These are phyloP conservation scores for Enteromius fasciolatus DNA, from an alignment of 2,797 vertebrate species.

Conservation along the genomic window DNA sequence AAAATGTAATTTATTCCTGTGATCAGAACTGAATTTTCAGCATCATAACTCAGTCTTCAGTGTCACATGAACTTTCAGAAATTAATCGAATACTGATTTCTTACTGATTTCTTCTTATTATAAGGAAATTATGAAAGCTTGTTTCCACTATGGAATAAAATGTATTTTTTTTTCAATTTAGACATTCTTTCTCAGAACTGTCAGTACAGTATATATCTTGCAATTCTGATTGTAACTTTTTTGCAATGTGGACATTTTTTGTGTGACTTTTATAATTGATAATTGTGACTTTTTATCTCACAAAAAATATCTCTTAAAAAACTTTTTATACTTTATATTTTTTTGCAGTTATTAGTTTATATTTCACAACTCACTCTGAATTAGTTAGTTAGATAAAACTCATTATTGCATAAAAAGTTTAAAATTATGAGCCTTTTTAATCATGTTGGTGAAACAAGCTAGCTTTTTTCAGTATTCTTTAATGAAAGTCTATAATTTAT, in stretches of 20 bases:
- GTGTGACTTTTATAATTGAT: too few relatives aligned
- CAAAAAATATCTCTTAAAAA: too few relatives aligned
- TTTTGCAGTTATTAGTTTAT: neutral
- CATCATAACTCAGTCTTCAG: neutral
- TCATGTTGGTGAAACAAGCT: neutral
- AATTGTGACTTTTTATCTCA: neutral
- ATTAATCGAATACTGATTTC: neutral
- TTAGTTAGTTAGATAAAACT: neutral
- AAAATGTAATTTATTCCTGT: neutral
- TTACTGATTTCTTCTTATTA: neutral
- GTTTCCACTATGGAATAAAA: too few relatives aligned
- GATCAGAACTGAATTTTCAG: neutral
- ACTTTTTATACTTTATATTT: neutral
- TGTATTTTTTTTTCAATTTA: too few relatives aligned
- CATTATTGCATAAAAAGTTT: neutral
- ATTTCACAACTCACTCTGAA: neutral
- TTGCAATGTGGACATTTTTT: neutral
- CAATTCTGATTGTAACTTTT: neutral
- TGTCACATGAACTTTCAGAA: neutral
- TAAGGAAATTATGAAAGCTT: neutral
- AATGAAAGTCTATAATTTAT: neutral
- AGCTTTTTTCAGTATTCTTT: neutral
- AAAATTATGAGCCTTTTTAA: neutral
- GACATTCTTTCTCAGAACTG: neutral
- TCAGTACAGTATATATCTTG: too few relatives aligned